phyloP scores from a whole-genome alignment of 2,888 invertebrate genomes.

The Pharmacophagus antenor region DNA sequence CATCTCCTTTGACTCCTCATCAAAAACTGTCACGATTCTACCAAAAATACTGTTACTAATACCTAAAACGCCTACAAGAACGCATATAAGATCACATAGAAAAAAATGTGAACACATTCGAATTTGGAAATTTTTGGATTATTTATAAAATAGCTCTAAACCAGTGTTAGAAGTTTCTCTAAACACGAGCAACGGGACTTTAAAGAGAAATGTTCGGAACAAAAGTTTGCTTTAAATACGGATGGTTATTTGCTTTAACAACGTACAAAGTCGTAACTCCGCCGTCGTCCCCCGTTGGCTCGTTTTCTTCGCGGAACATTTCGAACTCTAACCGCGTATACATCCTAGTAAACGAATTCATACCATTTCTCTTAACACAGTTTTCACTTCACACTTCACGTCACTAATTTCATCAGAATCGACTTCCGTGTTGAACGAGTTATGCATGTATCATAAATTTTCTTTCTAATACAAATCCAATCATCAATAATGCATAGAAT shows the following conservation, averaged over 20 bases:
- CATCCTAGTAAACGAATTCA: neutral
- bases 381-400: no score
- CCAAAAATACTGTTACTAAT: neutral
- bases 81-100: no score
- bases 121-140: neutral
- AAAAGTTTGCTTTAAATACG: slow-evolving; percentile 23
- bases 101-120: neutral
- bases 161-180: slow-evolving; percentile 9
- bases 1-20: no score
- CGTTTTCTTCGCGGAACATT: neutral
- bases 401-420: no score
- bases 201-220: slow-evolving; percentile 17
- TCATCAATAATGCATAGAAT: no score
- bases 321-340: neutral
- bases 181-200: slow-evolving; percentile 8
- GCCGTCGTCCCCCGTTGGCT: slow-evolving; percentile 6
- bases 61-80: no score
- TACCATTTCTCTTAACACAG: neutral
- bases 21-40: no score
- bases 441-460: no score
- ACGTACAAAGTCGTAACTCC: slow-evolving; percentile 16
- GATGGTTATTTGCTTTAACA: slow-evolving; percentile 15
- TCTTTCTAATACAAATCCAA: no score
- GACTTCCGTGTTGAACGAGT: no score
- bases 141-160: slow-evolving; percentile 6